Conservation (phyloP, 2,797 vertebrate genomes). For the Lophotriccus pileatus region DNA sequence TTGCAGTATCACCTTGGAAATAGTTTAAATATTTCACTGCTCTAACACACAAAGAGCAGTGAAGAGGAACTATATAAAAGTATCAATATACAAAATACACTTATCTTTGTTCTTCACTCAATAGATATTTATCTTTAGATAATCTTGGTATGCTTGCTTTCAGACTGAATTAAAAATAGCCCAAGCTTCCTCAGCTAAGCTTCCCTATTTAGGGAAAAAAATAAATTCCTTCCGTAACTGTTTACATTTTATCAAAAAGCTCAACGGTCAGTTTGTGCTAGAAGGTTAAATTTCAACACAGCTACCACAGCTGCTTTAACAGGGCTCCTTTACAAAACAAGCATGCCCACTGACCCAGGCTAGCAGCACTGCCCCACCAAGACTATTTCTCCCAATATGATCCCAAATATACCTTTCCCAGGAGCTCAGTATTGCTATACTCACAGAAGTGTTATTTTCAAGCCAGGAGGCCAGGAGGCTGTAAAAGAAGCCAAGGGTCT, state of each 20-base stretch:
- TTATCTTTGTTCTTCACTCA: background rate
- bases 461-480: background rate
- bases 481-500: background rate
- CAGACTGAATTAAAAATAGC: background rate
- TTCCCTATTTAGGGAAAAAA: background rate
- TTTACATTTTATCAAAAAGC: background rate
- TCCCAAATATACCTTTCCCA: background rate
- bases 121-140: background rate
- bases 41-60: conserved; percentile 37
- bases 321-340: background rate
- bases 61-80: background rate
- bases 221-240: background rate
- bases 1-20: conserved; percentile 63
- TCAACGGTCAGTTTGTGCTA: background rate
- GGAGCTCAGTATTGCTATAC: background rate
- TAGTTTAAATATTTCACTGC: conserved; percentile 70
- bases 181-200: background rate
- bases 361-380: background rate
- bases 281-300: background rate
- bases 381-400: background rate
- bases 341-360: fast-evolving
- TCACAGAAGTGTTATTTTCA: background rate
- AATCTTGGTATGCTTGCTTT: background rate
- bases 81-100: background rate
- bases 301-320: background rate